A percentile compares a stretch with the other conserved stretches of the same genome.
These are phyloP conservation scores for Dicycla oo DNA, from an alignment of 2,888 invertebrate species.

Conservation along the genomic window DNA sequence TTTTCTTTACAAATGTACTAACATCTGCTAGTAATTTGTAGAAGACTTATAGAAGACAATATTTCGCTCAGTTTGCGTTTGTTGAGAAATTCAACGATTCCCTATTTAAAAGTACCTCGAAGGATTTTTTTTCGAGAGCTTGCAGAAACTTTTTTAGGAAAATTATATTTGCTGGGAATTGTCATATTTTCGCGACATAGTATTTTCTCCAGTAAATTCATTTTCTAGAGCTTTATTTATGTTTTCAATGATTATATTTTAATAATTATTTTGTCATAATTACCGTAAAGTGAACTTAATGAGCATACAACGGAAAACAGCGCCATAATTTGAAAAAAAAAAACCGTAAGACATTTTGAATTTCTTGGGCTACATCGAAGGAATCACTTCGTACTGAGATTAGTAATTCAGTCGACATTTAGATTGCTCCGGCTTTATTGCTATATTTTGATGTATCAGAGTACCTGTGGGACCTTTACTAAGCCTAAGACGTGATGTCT, in stretches of 20 bases:
- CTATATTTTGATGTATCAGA: neutral
- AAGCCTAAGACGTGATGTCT: neutral
- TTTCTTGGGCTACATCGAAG: neutral
- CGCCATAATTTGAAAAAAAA: neutral
- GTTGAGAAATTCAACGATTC: neutral
- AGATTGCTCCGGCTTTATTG: neutral
- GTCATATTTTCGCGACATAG: neutral
- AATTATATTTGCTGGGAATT: neutral
- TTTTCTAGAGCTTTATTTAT: neutral
- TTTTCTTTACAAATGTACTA: neutral
- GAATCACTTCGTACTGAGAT: neutral
- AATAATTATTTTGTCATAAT: too few relatives aligned
- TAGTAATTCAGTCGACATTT: neutral
- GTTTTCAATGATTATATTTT: neutral
- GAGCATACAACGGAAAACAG: too few relatives aligned
- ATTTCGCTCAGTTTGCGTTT: neutral
- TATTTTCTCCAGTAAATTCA: too few relatives aligned
- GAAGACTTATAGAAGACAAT: too few relatives aligned
- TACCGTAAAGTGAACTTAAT: too few relatives aligned
- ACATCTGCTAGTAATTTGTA: too few relatives aligned
- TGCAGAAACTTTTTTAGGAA: neutral
- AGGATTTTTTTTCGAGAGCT: neutral
- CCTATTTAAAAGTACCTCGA: too few relatives aligned
- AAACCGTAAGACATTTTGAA: neutral
- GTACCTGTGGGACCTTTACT: neutral